Percentiles rank a stretch among this genome's conserved stretches.
phyloP scores from a whole-genome alignment of 2,888 invertebrate species.

The Ochropacha duplaris region DNA sequence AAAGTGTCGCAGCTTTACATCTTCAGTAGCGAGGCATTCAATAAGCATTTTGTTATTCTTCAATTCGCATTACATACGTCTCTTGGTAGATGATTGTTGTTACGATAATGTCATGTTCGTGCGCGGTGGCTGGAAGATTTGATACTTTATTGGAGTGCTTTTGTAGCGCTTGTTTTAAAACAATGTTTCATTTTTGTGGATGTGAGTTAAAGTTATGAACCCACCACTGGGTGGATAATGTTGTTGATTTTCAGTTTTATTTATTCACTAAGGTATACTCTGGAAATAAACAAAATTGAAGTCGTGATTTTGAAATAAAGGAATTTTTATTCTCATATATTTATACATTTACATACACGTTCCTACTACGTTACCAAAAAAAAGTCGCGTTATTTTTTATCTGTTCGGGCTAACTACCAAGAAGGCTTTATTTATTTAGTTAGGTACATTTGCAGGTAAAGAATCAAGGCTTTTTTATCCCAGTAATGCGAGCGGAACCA shows the following conservation, averaged over 20 bases:
- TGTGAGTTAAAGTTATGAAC: constrained; percentile 32
- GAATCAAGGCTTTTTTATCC: too few species aligned
- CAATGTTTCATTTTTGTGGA: constrained; percentile 38
- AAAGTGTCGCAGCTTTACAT: neutral
- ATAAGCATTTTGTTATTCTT: constrained; percentile 9
- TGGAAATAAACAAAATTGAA: too few species aligned
- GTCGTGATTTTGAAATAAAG: too few species aligned
- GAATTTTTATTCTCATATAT: too few species aligned
- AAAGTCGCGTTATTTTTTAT: too few species aligned
- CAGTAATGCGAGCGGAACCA: too few species aligned
- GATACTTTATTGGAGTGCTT: constrained; percentile 49
- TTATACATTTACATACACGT: too few species aligned
- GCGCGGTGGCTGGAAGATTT: constrained; percentile 29
- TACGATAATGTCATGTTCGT: constrained; percentile 39
- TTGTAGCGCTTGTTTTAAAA: constrained; percentile 41
- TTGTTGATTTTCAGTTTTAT: neutral
- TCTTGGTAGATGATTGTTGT: constrained; percentile 29
- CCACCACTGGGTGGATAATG: neutral
- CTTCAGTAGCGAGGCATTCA: constrained; percentile 1
- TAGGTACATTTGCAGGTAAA: too few species aligned
- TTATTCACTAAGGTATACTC: neutral
- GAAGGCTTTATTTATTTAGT: too few species aligned
- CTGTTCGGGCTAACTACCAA: too few species aligned
- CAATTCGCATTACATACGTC: constrained; percentile 13
- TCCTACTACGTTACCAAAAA: too few species aligned